These are phyloP conservation scores for Serinus canaria DNA, from an alignment of 2,113 vertebrate genomes.

Conservation along the genomic window DNA sequence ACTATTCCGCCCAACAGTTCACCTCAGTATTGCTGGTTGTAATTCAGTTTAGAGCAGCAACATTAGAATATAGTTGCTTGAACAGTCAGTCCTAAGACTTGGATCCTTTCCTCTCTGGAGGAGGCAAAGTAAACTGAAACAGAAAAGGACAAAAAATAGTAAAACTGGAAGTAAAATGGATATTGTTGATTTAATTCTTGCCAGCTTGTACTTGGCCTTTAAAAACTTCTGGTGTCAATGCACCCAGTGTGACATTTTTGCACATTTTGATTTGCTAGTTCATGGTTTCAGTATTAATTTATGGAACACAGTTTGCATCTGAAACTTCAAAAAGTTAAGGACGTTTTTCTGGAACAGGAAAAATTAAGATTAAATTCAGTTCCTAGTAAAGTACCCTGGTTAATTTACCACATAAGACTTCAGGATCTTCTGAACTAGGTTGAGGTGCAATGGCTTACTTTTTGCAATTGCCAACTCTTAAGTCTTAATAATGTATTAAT, in stretches of 20 bases:
- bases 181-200: background rate
- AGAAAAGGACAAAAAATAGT: background rate
- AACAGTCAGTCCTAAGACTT: background rate
- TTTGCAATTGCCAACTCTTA: background rate
- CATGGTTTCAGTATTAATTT: background rate
- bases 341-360: background rate
- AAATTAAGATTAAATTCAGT: background rate
- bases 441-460: background rate
- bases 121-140: background rate
- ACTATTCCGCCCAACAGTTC: rapidly evolving
- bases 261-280: background rate
- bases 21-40: background rate
- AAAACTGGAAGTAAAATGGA: background rate
- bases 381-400: background rate
- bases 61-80: background rate
- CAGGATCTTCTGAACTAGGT: background rate
- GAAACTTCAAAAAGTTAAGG: background rate
- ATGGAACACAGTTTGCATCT: background rate
- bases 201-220: background rate
- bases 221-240: background rate
- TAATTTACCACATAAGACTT: background rate
- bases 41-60: background rate
- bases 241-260: background rate
- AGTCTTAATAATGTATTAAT: background rate
- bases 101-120: background rate